Evolutionary conservation across 2,113 vertebrate genomes (phyloP).

Genomic region (Spizaetus ornatus): DNA sequence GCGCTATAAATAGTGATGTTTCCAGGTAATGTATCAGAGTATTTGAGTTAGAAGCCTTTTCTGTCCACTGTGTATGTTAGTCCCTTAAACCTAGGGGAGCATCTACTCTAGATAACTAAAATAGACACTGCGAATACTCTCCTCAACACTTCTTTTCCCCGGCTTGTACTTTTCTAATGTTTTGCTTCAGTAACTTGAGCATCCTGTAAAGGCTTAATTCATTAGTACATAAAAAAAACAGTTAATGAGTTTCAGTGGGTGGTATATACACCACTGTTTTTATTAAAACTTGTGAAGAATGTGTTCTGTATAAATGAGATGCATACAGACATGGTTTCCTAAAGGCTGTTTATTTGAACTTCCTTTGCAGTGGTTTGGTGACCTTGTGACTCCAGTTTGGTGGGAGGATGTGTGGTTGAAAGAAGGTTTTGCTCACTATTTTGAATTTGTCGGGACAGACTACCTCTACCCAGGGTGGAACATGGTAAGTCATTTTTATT

Average conservation of each 20-base stretch:
- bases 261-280: neutral
- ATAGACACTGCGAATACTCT: neutral
- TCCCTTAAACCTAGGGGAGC: neutral
- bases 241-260: neutral
- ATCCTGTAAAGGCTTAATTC: neutral
- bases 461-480: conserved; percentile 98
- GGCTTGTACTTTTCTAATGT: neutral
- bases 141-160: neutral
- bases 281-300: neutral
- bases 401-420: conserved; percentile 99
- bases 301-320: neutral
- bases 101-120: neutral
- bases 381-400: conserved; percentile 96
- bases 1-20: neutral
- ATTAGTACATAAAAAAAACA: neutral
- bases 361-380: conserved; percentile 91
- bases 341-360: neutral
- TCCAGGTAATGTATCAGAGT: neutral
- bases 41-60: neutral
- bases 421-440: conserved; percentile 97
- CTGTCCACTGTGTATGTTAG: neutral
- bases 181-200: neutral
- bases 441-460: conserved; percentile 95
- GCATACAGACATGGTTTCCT: neutral
- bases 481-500: conserved; percentile 82